A percentile compares a stretch with the other conserved stretches of the same genome.
phyloP scores from a whole-genome alignment of 37 sponge, comb jelly and placozoan genomes.

The Halichondria panicea region DNA sequence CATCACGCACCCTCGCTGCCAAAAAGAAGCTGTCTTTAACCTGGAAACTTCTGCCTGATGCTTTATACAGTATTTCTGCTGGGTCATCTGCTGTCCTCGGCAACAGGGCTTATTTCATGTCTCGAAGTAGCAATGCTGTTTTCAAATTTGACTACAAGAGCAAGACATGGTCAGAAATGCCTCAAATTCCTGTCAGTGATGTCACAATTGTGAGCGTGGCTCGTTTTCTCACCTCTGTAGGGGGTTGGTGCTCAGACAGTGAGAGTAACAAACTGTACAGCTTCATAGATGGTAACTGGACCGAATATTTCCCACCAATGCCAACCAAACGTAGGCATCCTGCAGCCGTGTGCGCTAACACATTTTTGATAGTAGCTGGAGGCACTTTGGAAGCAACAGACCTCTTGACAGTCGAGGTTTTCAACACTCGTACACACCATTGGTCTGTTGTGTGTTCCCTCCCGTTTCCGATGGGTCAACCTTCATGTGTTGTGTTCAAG shows the following conservation, averaged over 20 bases:
- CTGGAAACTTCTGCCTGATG: background rate
- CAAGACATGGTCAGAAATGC: background rate
- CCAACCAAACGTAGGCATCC: background rate
- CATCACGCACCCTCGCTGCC: no score
- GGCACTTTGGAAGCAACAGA: background rate
- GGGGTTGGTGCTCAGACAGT: background rate
- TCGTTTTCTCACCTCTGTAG: background rate
- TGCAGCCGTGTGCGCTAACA: background rate
- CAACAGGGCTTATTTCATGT: background rate
- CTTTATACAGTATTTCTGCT: background rate
- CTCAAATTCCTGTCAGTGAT: background rate
- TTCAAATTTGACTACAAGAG: background rate
- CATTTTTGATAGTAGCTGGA: background rate
- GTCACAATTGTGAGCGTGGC: background rate
- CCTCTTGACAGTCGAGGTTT: background rate
- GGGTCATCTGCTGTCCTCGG: background rate
- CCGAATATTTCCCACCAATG: background rate
- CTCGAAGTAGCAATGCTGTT: background rate
- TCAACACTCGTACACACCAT: background rate
- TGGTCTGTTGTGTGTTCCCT: background rate
- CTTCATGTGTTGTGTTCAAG: background rate
- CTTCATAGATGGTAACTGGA: background rate
- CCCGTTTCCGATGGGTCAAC: background rate
- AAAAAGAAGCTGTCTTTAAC: no score
- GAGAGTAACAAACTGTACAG: background rate